phyloP scores from a whole-genome alignment of 2,888 invertebrate species.

The Cataglyphis cursor region DNA sequence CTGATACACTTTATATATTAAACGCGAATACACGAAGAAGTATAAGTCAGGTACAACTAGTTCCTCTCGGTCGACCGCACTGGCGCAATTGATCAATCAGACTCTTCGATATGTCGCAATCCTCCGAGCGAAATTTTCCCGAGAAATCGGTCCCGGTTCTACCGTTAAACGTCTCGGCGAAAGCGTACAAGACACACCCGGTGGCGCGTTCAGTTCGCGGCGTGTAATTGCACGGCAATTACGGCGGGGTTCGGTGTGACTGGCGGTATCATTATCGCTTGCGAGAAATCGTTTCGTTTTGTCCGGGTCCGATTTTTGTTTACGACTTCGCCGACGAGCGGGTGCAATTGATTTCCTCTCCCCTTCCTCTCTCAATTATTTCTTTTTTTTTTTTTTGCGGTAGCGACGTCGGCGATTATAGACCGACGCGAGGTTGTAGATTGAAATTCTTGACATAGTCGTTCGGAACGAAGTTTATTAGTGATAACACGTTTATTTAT shows the following conservation, averaged over 20 bases:
- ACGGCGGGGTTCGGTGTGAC: conserved; percentile 41
- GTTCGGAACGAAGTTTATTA: conserved; percentile 51
- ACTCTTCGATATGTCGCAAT: conserved; percentile 47
- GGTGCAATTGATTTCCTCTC: conserved; percentile 52
- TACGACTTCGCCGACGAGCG: conserved; percentile 43
- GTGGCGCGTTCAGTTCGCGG: conserved; percentile 59
- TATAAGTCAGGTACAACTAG: conserved; percentile 71
- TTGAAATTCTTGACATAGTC: conserved; percentile 38
- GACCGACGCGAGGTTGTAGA: conserved; percentile 4
- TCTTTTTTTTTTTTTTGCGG: conserved; percentile 3
- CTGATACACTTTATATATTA: neutral
- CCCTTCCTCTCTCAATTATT: neutral
- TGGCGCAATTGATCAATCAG: conserved; percentile 76
- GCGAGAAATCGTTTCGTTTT: conserved; percentile 54
- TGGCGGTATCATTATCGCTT: conserved; percentile 63
- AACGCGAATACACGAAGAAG: conserved; percentile 60
- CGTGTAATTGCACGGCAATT: conserved; percentile 71
- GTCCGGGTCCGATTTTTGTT: conserved; percentile 10
- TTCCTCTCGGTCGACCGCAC: conserved; percentile 62
- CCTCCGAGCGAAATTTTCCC: conserved; percentile 59
- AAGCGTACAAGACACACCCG: conserved; percentile 27
- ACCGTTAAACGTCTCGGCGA: conserved; percentile 36
- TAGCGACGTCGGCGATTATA: conserved; percentile 24
- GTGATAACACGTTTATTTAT: conserved; percentile 36
- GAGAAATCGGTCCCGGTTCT: conserved; percentile 58